phyloP scores from a whole-genome alignment of 1,140 invertebrate species.

The Sminthurinus signatus region DNA sequence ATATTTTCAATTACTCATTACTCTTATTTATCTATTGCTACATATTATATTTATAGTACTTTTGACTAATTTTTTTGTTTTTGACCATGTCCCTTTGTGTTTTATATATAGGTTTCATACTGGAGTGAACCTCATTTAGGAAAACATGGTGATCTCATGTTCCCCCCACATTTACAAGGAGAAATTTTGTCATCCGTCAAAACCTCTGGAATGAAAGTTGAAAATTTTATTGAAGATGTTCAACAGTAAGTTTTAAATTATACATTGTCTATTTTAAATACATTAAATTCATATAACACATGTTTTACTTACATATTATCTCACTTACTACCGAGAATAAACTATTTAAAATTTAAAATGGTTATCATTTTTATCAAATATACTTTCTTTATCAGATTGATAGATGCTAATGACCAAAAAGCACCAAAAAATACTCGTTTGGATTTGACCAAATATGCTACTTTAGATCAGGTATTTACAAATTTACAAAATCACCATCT shows the following conservation, averaged over 20 bases:
- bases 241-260: constrained; percentile 19
- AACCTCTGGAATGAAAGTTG: constrained; percentile 16
- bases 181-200: constrained; percentile 10
- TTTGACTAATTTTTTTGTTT: neutral
- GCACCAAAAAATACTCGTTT: too few species aligned
- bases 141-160: constrained; percentile 24
- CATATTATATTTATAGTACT: neutral
- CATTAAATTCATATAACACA: too few species aligned
- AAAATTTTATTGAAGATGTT: constrained; percentile 27
- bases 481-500: too few species aligned
- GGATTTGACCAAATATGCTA: constrained; percentile 1
- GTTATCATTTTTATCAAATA: too few species aligned
- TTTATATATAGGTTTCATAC: constrained; percentile 15
- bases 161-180: constrained; percentile 24
- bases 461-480: neutral
- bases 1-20: neutral
- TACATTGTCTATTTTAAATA: too few species aligned
- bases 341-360: too few species aligned
- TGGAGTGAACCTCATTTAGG: constrained; percentile 24
- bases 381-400: too few species aligned
- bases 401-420: too few species aligned
- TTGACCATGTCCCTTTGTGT: neutral
- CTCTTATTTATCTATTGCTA: neutral
- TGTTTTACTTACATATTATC: too few species aligned
- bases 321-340: too few species aligned